Base-by-base conservation (phyloP, 2,888 invertebrate species). In the Orthonychiurus folsomi region DNA sequence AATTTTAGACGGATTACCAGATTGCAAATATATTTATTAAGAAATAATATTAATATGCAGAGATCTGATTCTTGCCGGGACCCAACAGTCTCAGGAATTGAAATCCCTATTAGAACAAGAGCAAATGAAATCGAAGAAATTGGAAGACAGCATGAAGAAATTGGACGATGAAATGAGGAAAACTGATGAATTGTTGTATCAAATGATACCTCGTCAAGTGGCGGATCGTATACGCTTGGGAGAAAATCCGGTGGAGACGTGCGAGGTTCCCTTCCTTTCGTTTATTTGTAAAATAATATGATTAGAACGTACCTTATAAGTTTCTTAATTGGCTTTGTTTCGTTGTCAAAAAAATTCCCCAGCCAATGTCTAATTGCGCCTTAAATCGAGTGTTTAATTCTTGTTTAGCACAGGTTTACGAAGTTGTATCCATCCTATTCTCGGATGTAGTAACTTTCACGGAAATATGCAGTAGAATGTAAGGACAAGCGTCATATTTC, bases 141-240 rank as follows among this genome's bases (percentile, higher is more conserved):
- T 97, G 58, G 94, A 95, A 75, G 94, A 95, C 75, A 94, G 93
- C 1, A 96, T 97, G 94, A 82, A 88, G 72, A 92, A 93, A 76
- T 79, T 97, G 68, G 96, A 96, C 76, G 89, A 89, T 70, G 96
- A 96, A 78, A 95, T 96, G 92, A 86, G 88, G 74, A 82, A 93
- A 66, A 96, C 96, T 0, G 96, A 97, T 76, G 93, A 94, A 74
- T 80, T 97, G 26, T 79, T 97, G 1, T 97, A 97, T 78, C 96
- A 97, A 81, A 96, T 97, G 95, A 95, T 97, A 81, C 97, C 97
- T 28, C 94, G 93, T 77, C 91, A 93, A 76, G 96, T 97, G 3
- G 96, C 96, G 0, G 95, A 95, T 77, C 81, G 94, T 56, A 81
- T 97, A 60, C 80, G 96, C 70, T 87, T 88, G 61, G 97, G 97